A percentile compares a stretch with the other conserved stretches of the same genome.
Evolutionary conservation across 92 coral and sea anemone genomes (phyloP).

Genomic region (Porites rus): DNA sequence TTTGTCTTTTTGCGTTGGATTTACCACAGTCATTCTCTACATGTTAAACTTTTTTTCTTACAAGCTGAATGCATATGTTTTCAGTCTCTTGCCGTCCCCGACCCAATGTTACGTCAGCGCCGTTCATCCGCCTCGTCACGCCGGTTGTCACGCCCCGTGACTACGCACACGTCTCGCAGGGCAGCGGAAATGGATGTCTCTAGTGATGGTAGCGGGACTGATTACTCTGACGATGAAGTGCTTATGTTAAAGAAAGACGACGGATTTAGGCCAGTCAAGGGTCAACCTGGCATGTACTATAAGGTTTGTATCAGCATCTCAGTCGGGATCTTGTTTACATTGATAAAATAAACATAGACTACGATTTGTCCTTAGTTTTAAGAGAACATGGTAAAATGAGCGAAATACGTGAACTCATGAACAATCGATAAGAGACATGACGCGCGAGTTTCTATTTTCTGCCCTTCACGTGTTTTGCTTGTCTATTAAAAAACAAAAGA

Average conservation of each 20-base stretch:
- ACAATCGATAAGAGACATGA: too few species aligned
- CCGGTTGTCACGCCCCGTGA: constrained; percentile 83
- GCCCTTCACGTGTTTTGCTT: too few species aligned
- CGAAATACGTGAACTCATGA: too few species aligned
- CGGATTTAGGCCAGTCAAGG: constrained; percentile 95
- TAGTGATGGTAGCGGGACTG: constrained; percentile 97
- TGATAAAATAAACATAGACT: too few species aligned
- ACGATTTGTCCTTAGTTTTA: too few species aligned
- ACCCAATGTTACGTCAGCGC: constrained; percentile 65
- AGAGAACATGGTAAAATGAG: too few species aligned
- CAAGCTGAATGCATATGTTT: background rate
- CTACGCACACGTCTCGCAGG: constrained; percentile 97
- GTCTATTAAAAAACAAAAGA: too few species aligned
- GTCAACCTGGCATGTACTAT: constrained; percentile 98
- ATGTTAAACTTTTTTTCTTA: too few species aligned
- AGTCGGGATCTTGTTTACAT: too few species aligned
- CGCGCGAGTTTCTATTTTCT: too few species aligned
- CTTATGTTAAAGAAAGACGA: constrained; percentile 87
- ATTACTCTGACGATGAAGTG: constrained; percentile 97
- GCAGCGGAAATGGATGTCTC: constrained; percentile 85
- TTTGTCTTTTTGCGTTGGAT: too few species aligned
- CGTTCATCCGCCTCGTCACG: constrained; percentile 76
- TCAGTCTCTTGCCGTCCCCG: constrained; percentile 85
- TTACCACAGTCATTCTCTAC: too few species aligned
- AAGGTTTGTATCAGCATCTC: constrained; percentile 63